Base-by-base conservation (phyloP, 1,140 invertebrate species). In the Atta cephalotes region DNA sequence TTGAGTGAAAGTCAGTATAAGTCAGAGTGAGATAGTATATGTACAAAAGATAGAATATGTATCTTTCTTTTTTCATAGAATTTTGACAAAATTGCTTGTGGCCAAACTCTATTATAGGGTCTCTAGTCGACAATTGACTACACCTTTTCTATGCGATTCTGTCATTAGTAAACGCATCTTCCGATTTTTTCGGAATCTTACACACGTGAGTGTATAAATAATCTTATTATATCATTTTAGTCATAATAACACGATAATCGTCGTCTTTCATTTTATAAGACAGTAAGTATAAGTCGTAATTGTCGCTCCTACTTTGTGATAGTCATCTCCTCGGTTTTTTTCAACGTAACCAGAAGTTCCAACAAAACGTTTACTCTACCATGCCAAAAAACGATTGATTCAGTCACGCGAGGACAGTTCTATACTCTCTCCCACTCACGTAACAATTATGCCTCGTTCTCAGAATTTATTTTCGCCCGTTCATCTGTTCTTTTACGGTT, bases 361-460 rank as follows among this genome's bases (percentile, higher is more conserved):
- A 21, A 58, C 28, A 9, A 56, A 74, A 58, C 18, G 18, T 76
- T 76, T 35, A 58, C 9, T 18, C 21, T n/a, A 0, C 25, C 4
- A 6, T n/a, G 71, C 51, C 7, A 35, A 56, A n/a, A 58, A 39
- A 39, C 14, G 21, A 45, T 62, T 21, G 16, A 62, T 63, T 65
- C 63, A 49, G 45, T 78, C 60, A 49, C 16, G 25, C 58, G 2
- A 68, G 39, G 31, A 53, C n/a, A 58, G n/a, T 39, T 80, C 63
- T 58, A 35, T 18, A 1, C 16, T 18, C 18, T n/a, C 12, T 49
- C 2, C 10, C 25, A 1, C 45, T 45, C 35, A 6, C 2, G 31
- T 72, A n/a, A 71, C 65, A 81, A 82, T 72, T 28, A 72, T 28
- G 2, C 16, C 12, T 35, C 18, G 14, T 81, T 71, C 35, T 72